phyloP scores from a whole-genome alignment of 2,797 vertebrate genomes.

The Streptopelia turtur region DNA sequence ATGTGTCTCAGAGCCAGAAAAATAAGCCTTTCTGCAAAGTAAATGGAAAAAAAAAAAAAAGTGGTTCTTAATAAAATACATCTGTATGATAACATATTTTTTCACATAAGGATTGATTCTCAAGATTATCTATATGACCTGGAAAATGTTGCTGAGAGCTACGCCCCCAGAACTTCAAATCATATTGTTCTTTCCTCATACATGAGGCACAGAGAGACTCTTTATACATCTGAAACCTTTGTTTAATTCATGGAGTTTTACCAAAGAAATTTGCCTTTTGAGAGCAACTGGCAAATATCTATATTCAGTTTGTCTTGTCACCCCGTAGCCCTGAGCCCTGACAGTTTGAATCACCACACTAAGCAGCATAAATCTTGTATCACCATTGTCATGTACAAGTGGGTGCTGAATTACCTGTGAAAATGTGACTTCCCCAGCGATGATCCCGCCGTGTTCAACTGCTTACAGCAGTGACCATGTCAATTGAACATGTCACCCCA shows the following conservation, averaged over 20 bases:
- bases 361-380: neutral
- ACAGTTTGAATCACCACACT: neutral
- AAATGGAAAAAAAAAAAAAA: neutral
- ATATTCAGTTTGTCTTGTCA: neutral
- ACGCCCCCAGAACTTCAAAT: slow-evolving; percentile 7
- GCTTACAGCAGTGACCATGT: neutral
- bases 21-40: neutral
- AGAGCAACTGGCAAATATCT: neutral
- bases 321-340: neutral
- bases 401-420: neutral
- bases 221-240: neutral
- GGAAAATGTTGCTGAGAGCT: neutral
- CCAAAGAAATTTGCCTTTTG: neutral
- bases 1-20: neutral
- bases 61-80: neutral
- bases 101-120: neutral
- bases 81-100: neutral
- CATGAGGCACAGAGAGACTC: neutral
- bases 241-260: neutral
- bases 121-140: neutral
- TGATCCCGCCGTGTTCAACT: neutral
- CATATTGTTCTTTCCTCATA: neutral
- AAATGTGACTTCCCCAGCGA: neutral
- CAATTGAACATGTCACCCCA: rapidly evolving
- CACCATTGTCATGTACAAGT: rapidly evolving